phyloP scores from a whole-genome alignment of 2,113 vertebrate genomes.

The Ciconia maguari region DNA sequence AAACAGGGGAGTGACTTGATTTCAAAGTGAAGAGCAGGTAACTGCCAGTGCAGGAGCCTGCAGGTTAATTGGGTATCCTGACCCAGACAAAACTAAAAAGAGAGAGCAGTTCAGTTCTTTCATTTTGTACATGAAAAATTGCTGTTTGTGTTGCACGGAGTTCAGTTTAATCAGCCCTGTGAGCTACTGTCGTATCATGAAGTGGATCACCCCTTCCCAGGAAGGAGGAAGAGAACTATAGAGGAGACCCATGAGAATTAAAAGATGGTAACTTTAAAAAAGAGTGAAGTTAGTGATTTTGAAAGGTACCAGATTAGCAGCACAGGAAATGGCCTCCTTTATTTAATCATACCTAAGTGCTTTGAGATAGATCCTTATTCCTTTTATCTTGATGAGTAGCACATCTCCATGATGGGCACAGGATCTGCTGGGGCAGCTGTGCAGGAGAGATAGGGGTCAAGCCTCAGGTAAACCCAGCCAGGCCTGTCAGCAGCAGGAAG shows the following conservation, averaged over 20 bases:
- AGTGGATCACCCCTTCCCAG: constrained; percentile 48
- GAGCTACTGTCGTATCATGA: constrained; percentile 25
- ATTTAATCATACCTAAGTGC: constrained; percentile 65
- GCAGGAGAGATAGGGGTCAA: constrained; percentile 51
- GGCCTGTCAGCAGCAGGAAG: constrained; percentile 36
- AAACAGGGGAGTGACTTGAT: constrained; percentile 65
- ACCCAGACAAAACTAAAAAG: constrained; percentile 70
- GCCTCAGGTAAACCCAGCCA: background rate
- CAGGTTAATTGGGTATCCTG: constrained; percentile 72
- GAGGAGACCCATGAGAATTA: constrained; percentile 44
- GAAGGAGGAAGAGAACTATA: constrained; percentile 38
- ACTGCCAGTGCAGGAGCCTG: constrained; percentile 49
- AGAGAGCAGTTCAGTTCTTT: constrained; percentile 60
- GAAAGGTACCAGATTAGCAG: constrained; percentile 60
- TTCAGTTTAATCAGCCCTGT: constrained; percentile 68
- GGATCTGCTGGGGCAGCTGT: constrained; percentile 48
- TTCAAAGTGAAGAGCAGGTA: constrained; percentile 70
- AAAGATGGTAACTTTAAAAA: constrained; percentile 45
- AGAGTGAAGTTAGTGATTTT: constrained; percentile 53
- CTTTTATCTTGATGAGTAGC: constrained; percentile 62
- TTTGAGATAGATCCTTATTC: constrained; percentile 57
- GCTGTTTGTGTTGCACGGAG: constrained; percentile 53
- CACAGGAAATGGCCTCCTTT: constrained; percentile 63
- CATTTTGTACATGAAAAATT: constrained; percentile 55
- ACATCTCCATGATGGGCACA: constrained; percentile 20